Evolutionary conservation across 2,797 vertebrate genomes (phyloP).

Genomic region (Cyprinodon diabolis): DNA sequence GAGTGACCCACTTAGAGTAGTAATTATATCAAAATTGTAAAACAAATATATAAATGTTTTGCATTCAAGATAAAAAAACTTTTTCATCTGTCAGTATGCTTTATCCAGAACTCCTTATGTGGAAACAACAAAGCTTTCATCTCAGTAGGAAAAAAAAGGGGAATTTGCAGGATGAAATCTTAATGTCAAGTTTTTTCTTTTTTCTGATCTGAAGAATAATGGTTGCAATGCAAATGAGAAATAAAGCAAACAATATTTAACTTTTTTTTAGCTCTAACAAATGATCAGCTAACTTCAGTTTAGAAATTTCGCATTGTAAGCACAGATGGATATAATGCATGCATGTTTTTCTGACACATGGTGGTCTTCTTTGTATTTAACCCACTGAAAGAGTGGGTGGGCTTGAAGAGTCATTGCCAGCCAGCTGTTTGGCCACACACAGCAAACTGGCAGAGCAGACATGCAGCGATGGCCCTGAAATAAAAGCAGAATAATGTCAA

Average conservation of each 20-base stretch:
- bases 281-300: too few species aligned
- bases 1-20: too few species aligned
- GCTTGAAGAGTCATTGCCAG: constrained; percentile 52
- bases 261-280: too few species aligned
- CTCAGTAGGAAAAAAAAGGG: background rate
- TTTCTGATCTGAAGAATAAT: background rate
- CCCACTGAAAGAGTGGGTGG: constrained; percentile 57
- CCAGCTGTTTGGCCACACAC: constrained; percentile 63
- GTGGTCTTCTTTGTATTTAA: constrained; percentile 48
- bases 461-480: background rate
- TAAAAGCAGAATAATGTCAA: background rate
- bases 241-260: too few species aligned
- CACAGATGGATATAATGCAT: background rate
- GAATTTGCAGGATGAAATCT: background rate
- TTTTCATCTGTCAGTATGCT: too few species aligned
- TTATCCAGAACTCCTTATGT: too few species aligned
- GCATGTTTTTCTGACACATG: constrained; percentile 8
- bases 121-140: background rate
- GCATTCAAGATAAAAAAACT: too few species aligned
- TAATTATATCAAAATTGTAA: too few species aligned
- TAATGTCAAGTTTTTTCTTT: too few species aligned
- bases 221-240: background rate
- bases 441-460: constrained; percentile 33
- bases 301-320: background rate
- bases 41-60: too few species aligned